Evolutionary conservation across 2,888 invertebrate genomes (phyloP).

Genomic region (Ametastegia equiseti): DNA sequence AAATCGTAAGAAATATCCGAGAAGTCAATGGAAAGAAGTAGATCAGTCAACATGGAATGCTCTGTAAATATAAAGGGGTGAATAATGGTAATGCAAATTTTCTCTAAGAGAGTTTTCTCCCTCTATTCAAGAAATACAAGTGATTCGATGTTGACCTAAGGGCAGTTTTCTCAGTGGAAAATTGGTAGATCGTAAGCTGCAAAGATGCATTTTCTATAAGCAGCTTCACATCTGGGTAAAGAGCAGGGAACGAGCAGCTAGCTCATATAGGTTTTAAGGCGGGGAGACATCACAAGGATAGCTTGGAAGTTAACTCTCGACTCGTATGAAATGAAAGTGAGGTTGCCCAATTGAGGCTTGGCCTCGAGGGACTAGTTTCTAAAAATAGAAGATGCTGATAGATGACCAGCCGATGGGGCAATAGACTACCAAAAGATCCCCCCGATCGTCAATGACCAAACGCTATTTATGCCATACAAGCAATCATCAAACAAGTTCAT

Average conservation of each 20-base stretch:
- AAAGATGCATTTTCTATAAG: too few species aligned
- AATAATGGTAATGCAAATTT: too few species aligned
- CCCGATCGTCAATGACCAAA: neutral
- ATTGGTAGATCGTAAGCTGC: too few species aligned
- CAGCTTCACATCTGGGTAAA: too few species aligned
- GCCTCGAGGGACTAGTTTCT: slow-evolving; percentile 45
- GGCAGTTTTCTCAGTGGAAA: too few species aligned
- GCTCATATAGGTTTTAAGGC: neutral
- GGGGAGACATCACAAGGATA: neutral
- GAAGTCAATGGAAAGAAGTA: too few species aligned
- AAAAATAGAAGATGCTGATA: slow-evolving; percentile 45
- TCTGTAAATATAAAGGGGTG: too few species aligned
- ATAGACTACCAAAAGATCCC: slow-evolving; percentile 13
- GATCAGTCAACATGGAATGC: too few species aligned
- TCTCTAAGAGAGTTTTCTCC: too few species aligned
- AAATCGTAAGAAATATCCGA: too few species aligned
- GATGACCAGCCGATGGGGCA: slow-evolving; percentile 29
- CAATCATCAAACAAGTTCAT: neutral
- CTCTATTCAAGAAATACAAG: too few species aligned
- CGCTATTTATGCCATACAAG: neutral
- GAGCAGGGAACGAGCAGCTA: neutral
- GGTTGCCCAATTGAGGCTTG: slow-evolving; percentile 44
- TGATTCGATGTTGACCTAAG: too few species aligned
- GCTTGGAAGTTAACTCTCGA: slow-evolving; percentile 25
- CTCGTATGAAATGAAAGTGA: slow-evolving; percentile 39